A percentile compares a stretch with the other conserved stretches of the same genome.
These are phyloP conservation scores for Elmis aenea DNA, from an alignment of 2,888 invertebrate species.

Conservation along the genomic window DNA sequence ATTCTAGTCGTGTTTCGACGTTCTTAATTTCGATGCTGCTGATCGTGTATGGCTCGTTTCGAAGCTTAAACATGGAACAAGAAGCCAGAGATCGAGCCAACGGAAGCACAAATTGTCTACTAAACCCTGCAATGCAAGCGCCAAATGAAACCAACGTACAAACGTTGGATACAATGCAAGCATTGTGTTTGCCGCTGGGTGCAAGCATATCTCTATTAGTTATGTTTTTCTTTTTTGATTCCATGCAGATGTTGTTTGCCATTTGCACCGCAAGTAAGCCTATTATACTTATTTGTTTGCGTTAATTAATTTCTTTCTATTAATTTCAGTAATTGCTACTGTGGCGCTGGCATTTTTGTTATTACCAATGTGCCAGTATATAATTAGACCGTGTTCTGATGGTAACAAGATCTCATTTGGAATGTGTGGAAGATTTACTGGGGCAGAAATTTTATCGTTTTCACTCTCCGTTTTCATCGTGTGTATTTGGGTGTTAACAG, in stretches of 20 bases:
- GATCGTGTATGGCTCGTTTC: slow-evolving; percentile 96
- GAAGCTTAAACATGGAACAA: slow-evolving; percentile 93
- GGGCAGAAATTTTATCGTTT: slow-evolving; percentile 90
- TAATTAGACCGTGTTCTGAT: slow-evolving; percentile 78
- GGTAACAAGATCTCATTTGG: slow-evolving; percentile 84
- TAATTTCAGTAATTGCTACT: slow-evolving; percentile 79
- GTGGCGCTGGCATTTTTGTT: slow-evolving; percentile 94
- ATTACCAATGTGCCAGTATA: slow-evolving; percentile 96
- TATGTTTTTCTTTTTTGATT: slow-evolving; percentile 99
- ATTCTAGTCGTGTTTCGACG: slow-evolving; percentile 94
- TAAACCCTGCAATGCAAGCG: slow-evolving; percentile 39
- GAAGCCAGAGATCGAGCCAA: slow-evolving; percentile 74
- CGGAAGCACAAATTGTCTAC: slow-evolving; percentile 43
- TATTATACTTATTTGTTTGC: slow-evolving; percentile 29
- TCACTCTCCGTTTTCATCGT: slow-evolving; percentile 89
- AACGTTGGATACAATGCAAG: slow-evolving; percentile 95
- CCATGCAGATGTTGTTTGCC: slow-evolving; percentile 93
- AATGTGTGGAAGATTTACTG: slow-evolving; percentile 89
- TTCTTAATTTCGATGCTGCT: slow-evolving; percentile 95
- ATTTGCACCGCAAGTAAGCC: slow-evolving; percentile 97
- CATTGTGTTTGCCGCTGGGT: slow-evolving; percentile 90
- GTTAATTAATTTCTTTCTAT: slow-evolving; percentile 10
- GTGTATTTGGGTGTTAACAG: slow-evolving; percentile 95
- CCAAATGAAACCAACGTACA: slow-evolving; percentile 58
- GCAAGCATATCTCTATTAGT: slow-evolving; percentile 92